These are phyloP conservation scores for Oreohelix idahoensis DNA, from an alignment of 1,140 invertebrate genomes.

Conservation along the genomic window DNA sequence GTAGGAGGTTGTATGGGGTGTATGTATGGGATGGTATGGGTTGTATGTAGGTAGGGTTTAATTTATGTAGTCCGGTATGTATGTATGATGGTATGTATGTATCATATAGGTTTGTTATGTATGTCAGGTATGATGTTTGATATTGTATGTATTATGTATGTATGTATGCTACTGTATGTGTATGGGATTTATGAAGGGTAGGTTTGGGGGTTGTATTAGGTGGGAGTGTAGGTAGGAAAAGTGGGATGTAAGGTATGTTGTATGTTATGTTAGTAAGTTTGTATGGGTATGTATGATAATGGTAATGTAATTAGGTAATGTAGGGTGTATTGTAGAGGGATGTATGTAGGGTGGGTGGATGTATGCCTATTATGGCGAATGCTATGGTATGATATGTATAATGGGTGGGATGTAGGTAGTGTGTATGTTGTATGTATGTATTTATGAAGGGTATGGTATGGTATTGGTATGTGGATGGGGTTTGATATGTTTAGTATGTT, in stretches of 20 bases:
- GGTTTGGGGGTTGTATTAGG: neutral
- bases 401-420: neutral
- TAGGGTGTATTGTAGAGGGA: no score
- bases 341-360: no score
- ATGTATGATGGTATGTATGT: conserved; percentile 4
- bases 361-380: no score
- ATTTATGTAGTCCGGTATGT: neutral
- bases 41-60: neutral
- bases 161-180: conserved; percentile 3
- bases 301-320: neutral
- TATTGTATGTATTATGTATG: conserved; percentile 17
- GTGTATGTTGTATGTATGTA: conserved; percentile 2
- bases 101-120: neutral
- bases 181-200: neutral
- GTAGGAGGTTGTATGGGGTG: no score
- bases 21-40: no score
- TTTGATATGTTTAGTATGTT: no score
- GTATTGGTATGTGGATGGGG: no score
- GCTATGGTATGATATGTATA: neutral
- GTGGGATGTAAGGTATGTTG: neutral
- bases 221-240: neutral
- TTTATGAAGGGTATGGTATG: no score
- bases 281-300: neutral
- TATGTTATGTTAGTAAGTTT: neutral
- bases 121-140: neutral